Evolutionary conservation across 1,140 invertebrate genomes (phyloP).

Genomic region (Drosophila quadrilineata): DNA sequence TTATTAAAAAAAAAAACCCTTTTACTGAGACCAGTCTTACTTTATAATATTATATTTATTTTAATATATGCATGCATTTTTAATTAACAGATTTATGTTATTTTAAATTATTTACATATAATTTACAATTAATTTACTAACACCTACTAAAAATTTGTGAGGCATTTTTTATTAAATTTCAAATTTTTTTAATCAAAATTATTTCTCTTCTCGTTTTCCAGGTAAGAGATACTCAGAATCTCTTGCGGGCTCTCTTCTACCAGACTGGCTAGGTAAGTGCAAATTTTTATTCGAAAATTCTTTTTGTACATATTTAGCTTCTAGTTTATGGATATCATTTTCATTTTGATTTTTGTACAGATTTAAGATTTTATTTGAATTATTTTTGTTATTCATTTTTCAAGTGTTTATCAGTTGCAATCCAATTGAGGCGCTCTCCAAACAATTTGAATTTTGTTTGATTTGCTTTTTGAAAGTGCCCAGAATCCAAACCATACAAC

Average conservation of each 20-base stretch:
- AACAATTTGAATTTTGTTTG: slow-evolving; percentile 35
- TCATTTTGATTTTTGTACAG: slow-evolving; percentile 50
- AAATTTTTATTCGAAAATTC: slow-evolving; percentile 58
- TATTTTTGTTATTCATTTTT: slow-evolving; percentile 21
- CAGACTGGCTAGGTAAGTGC: slow-evolving; percentile 82
- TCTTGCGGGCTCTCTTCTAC: slow-evolving; percentile 82
- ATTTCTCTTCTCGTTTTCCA: slow-evolving; percentile 55
- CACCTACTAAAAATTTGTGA: slow-evolving; percentile 31
- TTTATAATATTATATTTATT: neutral
- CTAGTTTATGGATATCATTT: slow-evolving; percentile 60
- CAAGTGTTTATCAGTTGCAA: slow-evolving; percentile 54
- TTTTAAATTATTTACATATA: too few species aligned
- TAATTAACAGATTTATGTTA: neutral
- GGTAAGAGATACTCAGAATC: slow-evolving; percentile 82
- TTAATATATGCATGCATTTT: neutral
- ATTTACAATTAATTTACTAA: slow-evolving; percentile 4
- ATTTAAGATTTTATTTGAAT: slow-evolving; percentile 19
- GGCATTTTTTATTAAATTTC: too few species aligned
- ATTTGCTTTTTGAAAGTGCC: slow-evolving; percentile 46
- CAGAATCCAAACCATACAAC: slow-evolving; percentile 10
- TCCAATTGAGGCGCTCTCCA: slow-evolving; percentile 22
- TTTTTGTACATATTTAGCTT: slow-evolving; percentile 61
- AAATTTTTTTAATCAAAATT: neutral
- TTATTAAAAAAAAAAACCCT: too few species aligned
- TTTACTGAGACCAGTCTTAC: too few species aligned